These are phyloP conservation scores for Struthio camelus DNA, from an alignment of 2,113 vertebrate genomes.

Conservation along the genomic window DNA sequence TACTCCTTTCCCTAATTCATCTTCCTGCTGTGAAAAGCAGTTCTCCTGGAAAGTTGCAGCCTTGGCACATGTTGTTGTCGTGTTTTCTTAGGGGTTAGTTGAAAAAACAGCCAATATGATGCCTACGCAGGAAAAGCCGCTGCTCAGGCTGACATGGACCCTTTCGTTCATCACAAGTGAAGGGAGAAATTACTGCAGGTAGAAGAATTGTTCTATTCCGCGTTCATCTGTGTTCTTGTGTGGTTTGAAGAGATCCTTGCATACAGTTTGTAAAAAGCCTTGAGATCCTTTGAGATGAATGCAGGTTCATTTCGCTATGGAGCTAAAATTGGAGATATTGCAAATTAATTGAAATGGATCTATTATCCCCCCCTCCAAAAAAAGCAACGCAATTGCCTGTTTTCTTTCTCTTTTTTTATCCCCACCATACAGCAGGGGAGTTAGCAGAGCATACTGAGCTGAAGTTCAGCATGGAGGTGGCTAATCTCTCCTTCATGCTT, in stretches of 20 bases:
- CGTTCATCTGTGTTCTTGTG: rapidly evolving
- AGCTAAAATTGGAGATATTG: not conserved
- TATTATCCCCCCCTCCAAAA: too few relatives aligned
- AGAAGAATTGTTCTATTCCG: too few relatives aligned
- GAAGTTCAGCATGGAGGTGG: not conserved
- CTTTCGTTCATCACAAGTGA: rapidly evolving
- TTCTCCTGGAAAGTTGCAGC: not conserved
- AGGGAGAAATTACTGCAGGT: not conserved
- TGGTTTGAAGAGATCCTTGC: not conserved
- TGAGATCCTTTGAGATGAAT: not conserved
- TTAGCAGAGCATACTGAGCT: not conserved
- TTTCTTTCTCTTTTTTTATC: not conserved
- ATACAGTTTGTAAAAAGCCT: rapidly evolving
- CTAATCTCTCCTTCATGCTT: not conserved
- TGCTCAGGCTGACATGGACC: rapidly evolving
- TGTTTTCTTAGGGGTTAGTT: rapidly evolving
- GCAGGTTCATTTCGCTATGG: not conserved
- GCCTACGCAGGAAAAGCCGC: rapidly evolving
- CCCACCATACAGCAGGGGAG: rapidly evolving
- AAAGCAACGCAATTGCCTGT: rapidly evolving
- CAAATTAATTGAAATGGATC: not conserved
- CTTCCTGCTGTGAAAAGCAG: not conserved
- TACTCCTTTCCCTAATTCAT: not conserved
- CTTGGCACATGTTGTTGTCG: rapidly evolving
- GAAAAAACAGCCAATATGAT: rapidly evolving